Evolutionary conservation across 2,113 vertebrate genomes (phyloP).

Genomic region (Patagioenas fasciata): DNA sequence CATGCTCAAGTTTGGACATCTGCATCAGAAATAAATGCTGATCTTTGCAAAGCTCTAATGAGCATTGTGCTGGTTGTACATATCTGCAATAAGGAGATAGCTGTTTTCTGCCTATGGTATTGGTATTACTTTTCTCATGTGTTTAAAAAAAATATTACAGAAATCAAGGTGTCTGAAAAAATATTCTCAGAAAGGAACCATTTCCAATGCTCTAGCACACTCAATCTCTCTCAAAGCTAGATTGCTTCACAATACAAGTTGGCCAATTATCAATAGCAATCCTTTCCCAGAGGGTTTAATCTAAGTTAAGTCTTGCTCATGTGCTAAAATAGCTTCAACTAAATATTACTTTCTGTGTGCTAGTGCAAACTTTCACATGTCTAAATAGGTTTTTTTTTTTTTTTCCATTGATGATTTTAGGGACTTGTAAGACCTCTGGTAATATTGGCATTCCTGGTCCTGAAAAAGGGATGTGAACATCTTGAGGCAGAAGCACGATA

Average conservation of each 20-base stretch:
- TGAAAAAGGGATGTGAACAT: neutral
- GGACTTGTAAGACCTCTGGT: neutral
- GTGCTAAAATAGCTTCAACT: neutral
- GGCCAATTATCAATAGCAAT: neutral
- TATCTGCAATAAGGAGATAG: slow-evolving; percentile 18
- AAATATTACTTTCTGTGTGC: neutral
- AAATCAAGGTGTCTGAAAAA: slow-evolving; percentile 25
- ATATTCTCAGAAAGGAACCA: neutral
- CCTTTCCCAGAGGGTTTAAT: neutral
- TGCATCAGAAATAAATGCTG: neutral
- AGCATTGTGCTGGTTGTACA: neutral
- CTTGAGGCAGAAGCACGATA: neutral
- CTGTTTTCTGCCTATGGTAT: neutral
- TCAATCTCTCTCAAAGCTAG: neutral
- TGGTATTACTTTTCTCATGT: neutral
- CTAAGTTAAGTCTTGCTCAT: neutral
- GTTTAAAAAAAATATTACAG: neutral
- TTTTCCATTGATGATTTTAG: neutral
- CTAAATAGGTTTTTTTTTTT: neutral
- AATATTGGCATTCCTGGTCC: neutral
- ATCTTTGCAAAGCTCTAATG: neutral
- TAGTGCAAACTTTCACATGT: neutral
- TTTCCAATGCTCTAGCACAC: neutral
- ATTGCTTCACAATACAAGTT: neutral
- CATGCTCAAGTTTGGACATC: neutral